Base-by-base conservation (phyloP, 2,113 vertebrate species). In the Uria lomvia region DNA sequence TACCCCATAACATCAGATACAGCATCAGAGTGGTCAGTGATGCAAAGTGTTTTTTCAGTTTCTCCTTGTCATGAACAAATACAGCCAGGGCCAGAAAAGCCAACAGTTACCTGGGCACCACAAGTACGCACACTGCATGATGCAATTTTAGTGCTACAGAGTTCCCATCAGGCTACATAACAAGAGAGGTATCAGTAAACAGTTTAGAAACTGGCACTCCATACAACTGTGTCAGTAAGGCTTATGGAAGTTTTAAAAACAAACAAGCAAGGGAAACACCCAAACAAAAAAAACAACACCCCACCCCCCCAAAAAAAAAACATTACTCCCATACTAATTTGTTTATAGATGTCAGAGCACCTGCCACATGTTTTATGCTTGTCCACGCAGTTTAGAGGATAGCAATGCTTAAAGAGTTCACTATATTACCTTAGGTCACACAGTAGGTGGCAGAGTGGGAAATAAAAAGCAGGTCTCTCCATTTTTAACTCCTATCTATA, bases 371-470 rank as follows among this genome's bases (percentile, higher is more conserved):
- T 47, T 49, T 47, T 47, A 30, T 27, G n/a, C 14, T 70, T 60
- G 6, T 49, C 22, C 58, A 19, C 59, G 40, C 40, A 47, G 47
- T 47, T 9, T 16, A 27, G 9, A 70, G 7, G 6, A 56, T 0
- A 52, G 50, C 30, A 36, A 10, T 5, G 34, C 53, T 63, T 18
- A 2, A 59, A 42, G 36, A 42, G 32, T 20, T 59, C 36, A 7
- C n/a, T 87, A 77, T 36, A 49, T 56, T 95, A 71, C 86, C 70
- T 53, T 6, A 58, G 68, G 21, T 47, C 68, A 67, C 60, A 60
- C 76, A 60, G 65, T 32, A 95, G 88, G n/a, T 70, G 95, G 92
- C 92, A 95, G 83, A 92, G 24, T 29, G 18, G 70, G 58, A 88
- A 84, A 56, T 12, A 36, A 79, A 92, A 91, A 87, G 43, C 12